Conservation (phyloP, 2,888 invertebrate genomes). For the Troides helena region DNA sequence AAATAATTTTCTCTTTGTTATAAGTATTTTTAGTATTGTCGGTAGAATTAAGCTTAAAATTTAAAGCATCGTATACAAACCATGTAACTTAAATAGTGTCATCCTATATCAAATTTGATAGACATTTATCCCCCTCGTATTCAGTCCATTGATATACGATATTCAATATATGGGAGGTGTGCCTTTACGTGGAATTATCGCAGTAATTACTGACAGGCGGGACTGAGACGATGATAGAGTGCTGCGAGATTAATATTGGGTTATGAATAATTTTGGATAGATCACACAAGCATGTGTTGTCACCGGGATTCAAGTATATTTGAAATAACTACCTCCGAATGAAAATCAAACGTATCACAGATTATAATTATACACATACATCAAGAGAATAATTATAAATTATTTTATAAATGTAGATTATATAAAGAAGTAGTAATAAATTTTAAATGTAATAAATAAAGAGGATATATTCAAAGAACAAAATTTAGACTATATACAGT, state of each 20-base stretch:
- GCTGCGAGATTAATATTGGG: constrained; percentile 36
- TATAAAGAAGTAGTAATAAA: no score
- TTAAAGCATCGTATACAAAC: not conserved
- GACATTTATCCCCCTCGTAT: constrained; percentile 38
- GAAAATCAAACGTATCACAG: not conserved
- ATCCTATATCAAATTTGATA: constrained; percentile 41
- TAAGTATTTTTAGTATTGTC: no score
- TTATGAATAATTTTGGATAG: constrained; percentile 29
- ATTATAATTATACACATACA: not conserved
- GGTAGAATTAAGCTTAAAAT: no score
- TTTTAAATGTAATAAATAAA: no score
- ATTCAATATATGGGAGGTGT: constrained; percentile 26
- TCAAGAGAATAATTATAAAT: no score
- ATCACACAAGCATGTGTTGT: no score
- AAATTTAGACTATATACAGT: no score
- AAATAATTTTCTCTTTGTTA: no score
- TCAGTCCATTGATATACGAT: constrained; percentile 34
- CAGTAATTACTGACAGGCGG: constrained; percentile 41
- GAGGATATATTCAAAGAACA: no score
- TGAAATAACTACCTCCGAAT: not conserved
- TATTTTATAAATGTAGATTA: no score
- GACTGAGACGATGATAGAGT: constrained; percentile 34
- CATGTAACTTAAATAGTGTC: constrained; percentile 42
- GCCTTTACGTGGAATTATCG: constrained; percentile 36
- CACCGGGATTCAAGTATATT: no score